phyloP scores from a whole-genome alignment of 1,140 invertebrate genomes.

The Drosophila carrolli region DNA sequence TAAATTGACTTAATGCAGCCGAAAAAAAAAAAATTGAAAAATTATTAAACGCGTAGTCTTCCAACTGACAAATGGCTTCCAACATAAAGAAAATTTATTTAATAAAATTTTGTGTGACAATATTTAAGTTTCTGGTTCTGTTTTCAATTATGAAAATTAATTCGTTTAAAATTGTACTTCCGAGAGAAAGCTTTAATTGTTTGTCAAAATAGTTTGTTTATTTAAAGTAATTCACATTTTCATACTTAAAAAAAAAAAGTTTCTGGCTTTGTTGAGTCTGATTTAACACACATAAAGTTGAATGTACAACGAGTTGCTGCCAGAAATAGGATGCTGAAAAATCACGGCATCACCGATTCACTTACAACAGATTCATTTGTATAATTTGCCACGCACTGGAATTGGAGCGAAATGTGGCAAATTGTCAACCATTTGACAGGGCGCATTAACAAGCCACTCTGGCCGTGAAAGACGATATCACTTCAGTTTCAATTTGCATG shows the following conservation, averaged over 20 bases:
- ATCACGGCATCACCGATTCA: background rate
- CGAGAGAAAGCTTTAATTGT: too few species aligned
- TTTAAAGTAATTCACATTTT: background rate
- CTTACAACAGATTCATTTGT: conserved; percentile 19
- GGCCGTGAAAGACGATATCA: conserved; percentile 27
- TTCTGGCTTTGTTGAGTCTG: too few species aligned
- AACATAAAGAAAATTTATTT: too few species aligned
- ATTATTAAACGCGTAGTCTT: too few species aligned
- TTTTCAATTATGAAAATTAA: background rate
- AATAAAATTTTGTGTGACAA: too few species aligned
- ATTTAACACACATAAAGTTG: background rate
- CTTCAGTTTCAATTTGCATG: conserved; percentile 72
- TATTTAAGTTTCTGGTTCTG: too few species aligned
- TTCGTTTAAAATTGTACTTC: too few species aligned
- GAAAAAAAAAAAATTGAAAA: too few species aligned
- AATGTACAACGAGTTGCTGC: too few species aligned
- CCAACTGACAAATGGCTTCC: too few species aligned
- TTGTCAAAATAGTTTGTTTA: too few species aligned
- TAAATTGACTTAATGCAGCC: background rate
- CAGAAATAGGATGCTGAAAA: background rate
- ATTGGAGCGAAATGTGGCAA: conserved; percentile 28
- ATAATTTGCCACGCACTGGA: conserved; percentile 16
- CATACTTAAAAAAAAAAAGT: background rate
- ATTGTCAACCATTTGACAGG: conserved; percentile 48
- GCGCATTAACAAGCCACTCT: conserved; percentile 35